Percentiles rank a stretch among this genome's conserved stretches.
Conservation (phyloP, 2,113 vertebrate species). For the Toxotes jaculatrix region DNA sequence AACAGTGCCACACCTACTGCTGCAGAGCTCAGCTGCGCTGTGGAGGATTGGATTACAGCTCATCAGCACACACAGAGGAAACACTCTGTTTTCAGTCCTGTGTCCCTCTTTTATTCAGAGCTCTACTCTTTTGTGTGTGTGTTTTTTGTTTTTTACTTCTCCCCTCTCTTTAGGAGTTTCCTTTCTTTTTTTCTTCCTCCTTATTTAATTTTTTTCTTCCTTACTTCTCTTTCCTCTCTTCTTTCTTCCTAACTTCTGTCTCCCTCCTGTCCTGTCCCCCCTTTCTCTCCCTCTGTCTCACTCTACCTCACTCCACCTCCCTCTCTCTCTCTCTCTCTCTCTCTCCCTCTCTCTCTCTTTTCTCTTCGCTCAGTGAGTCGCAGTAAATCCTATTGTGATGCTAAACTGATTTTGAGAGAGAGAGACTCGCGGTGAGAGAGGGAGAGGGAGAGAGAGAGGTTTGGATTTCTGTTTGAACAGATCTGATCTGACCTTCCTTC, state of each 20-base stretch:
- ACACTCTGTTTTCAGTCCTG: neutral
- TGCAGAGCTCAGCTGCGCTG: conserved; percentile 15
- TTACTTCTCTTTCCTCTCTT: neutral
- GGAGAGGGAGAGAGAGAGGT: conserved; percentile 82
- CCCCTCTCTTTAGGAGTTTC: too few relatives aligned
- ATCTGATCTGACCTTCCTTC: conserved; percentile 17
- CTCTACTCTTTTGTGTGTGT: neutral
- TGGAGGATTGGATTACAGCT: conserved; percentile 53
- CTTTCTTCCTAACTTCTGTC: neutral
- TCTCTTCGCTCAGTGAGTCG: conserved; percentile 89
- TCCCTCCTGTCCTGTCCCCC: neutral
- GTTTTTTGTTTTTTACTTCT: neutral
- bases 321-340: conserved; percentile 64
- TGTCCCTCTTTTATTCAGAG: neutral
- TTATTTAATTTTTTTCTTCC: too few relatives aligned
- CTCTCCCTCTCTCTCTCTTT: conserved; percentile 71
- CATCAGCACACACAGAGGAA: conserved; percentile 38
- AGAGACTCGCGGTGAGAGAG: conserved; percentile 84
- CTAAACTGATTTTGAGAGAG: conserved; percentile 88
- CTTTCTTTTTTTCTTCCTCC: neutral
- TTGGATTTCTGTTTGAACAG: conserved; percentile 50
- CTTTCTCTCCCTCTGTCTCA: neutral
- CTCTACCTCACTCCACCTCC: neutral
- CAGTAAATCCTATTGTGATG: conserved; percentile 93
- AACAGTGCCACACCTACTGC: conserved; percentile 3